phyloP scores from a whole-genome alignment of 2,797 vertebrate genomes.

The Syngnathus rostellatus region DNA sequence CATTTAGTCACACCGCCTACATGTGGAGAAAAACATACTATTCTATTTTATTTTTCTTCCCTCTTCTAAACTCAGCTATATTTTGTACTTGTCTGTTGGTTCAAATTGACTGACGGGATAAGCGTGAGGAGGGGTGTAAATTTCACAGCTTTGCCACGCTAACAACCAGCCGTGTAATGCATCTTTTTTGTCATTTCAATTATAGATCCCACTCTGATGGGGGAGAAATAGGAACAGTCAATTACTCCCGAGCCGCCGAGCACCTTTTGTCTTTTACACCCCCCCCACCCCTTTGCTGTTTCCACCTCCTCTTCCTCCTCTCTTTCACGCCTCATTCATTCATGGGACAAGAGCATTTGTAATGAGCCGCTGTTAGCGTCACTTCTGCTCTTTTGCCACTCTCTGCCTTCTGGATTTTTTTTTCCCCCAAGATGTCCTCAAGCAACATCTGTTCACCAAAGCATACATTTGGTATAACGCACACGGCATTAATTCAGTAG shows the following conservation, averaged over 20 bases:
- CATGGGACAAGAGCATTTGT: constrained; percentile 46
- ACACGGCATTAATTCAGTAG: neutral
- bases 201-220: constrained; percentile 72
- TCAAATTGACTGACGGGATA: constrained; percentile 49
- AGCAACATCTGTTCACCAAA: neutral
- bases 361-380: constrained; percentile 50
- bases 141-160: constrained; percentile 63
- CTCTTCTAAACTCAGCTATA: neutral
- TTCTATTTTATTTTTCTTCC: neutral
- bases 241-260: constrained; percentile 43
- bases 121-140: constrained; percentile 31
- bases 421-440: neutral
- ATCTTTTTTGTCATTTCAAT: constrained; percentile 82
- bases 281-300: neutral
- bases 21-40: neutral
- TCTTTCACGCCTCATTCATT: constrained; percentile 24
- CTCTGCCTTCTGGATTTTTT: neutral
- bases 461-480: neutral
- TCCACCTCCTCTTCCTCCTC: neutral
- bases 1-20: neutral
- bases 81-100: neutral
- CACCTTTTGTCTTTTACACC: constrained; percentile 10
- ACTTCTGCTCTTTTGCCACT: no score
- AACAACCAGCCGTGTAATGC: constrained; percentile 63
- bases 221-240: constrained; percentile 29